These are phyloP conservation scores for Poecile montanus DNA, from an alignment of 2,797 vertebrate genomes.

Conservation along the genomic window DNA sequence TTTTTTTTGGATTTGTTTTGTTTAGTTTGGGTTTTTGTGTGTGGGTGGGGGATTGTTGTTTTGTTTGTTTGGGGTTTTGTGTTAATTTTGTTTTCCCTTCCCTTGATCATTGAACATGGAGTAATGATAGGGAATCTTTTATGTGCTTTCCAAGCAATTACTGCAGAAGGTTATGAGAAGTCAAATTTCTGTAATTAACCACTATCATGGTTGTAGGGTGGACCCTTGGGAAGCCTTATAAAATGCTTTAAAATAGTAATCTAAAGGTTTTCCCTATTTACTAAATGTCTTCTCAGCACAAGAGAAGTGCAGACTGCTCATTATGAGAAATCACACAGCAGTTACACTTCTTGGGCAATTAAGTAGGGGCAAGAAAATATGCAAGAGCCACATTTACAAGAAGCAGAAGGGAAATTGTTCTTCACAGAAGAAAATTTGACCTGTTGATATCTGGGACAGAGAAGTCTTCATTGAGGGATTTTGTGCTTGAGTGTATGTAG, in stretches of 20 bases:
- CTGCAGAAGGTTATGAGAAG: neutral
- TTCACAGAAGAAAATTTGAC: neutral
- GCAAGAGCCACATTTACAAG: neutral
- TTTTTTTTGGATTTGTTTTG: neutral
- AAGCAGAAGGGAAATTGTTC: neutral
- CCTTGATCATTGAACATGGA: neutral
- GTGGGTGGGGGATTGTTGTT: too few species aligned
- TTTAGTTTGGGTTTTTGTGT: neutral
- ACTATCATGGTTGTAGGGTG: neutral
- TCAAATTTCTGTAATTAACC: constrained; percentile 3
- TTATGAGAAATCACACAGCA: neutral
- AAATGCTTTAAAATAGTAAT: neutral
- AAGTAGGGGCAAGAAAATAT: neutral
- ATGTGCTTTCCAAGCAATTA: neutral
- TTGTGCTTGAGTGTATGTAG: neutral
- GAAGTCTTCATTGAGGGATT: neutral
- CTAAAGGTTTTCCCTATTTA: neutral
- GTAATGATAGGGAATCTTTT: neutral
- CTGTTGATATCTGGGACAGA: neutral
- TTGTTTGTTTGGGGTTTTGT: neutral
- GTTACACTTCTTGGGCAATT: neutral
- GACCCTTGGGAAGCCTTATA: neutral
- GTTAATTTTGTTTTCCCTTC: neutral
- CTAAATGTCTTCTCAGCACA: neutral
- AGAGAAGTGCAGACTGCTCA: neutral